These are phyloP conservation scores for Cynocephalus volans DNA, from an alignment of 2,113 vertebrate genomes.

Conservation along the genomic window DNA sequence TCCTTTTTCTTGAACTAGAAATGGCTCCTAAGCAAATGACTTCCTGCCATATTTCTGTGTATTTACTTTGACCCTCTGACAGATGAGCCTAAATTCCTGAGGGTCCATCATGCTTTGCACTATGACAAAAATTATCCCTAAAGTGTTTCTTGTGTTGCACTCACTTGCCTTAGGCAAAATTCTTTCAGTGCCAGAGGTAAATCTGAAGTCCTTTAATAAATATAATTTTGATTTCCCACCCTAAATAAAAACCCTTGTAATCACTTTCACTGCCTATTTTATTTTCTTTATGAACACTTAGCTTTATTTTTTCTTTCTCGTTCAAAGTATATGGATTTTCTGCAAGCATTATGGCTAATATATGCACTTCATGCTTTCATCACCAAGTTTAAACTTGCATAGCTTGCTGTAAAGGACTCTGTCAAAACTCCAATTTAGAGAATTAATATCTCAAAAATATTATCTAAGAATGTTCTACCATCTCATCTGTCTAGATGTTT, in stretches of 20 bases:
- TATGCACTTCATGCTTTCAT: neutral
- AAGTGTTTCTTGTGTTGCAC: neutral
- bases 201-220: neutral
- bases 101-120: neutral
- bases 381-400: neutral
- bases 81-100: neutral
- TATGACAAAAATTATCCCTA: neutral
- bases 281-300: neutral
- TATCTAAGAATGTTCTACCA: neutral
- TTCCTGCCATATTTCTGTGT: neutral
- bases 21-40: neutral
- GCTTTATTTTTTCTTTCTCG: conserved; percentile 13
- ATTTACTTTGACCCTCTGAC: neutral
- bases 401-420: neutral
- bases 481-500: neutral
- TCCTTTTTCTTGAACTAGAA: neutral
- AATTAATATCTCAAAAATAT: conserved; percentile 4
- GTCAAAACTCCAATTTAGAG: conserved; percentile 38
- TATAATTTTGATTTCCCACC: neutral
- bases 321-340: neutral
- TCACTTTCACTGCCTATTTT: neutral
- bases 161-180: neutral
- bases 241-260: neutral
- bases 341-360: neutral
- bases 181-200: neutral